Conservation (phyloP, 2,113 vertebrate species). For the Tinamus guttatus region DNA sequence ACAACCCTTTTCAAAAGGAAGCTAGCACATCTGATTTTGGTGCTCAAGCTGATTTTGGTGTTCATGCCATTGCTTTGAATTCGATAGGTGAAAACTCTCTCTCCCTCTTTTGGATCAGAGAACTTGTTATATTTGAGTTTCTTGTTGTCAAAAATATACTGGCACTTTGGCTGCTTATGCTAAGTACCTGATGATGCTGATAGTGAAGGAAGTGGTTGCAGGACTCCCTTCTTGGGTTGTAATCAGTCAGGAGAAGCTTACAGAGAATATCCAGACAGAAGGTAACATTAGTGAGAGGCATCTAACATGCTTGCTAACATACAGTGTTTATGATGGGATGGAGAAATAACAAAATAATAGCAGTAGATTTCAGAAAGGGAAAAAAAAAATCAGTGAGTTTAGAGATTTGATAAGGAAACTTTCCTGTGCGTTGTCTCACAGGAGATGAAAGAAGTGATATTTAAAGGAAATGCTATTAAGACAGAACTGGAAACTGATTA, state of each 20-base stretch:
- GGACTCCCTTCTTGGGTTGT: neutral
- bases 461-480: neutral
- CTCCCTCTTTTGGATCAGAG: neutral
- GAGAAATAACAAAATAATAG: neutral
- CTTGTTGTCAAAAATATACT: neutral
- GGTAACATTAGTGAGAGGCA: fast-evolving
- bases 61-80: neutral
- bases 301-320: neutral
- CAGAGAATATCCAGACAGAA: neutral
- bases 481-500: neutral
- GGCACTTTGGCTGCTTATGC: neutral
- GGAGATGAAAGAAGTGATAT: neutral
- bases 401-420: neutral
- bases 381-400: neutral
- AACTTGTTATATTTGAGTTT: neutral
- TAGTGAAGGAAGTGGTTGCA: neutral
- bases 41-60: neutral
- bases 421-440: neutral
- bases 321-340: neutral
- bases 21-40: neutral
- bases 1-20: neutral
- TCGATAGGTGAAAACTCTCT: neutral
- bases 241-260: neutral
- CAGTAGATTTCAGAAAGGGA: neutral
- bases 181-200: neutral